Base-by-base conservation (phyloP, 2,797 vertebrate species). In the Linurgus olivaceus region DNA sequence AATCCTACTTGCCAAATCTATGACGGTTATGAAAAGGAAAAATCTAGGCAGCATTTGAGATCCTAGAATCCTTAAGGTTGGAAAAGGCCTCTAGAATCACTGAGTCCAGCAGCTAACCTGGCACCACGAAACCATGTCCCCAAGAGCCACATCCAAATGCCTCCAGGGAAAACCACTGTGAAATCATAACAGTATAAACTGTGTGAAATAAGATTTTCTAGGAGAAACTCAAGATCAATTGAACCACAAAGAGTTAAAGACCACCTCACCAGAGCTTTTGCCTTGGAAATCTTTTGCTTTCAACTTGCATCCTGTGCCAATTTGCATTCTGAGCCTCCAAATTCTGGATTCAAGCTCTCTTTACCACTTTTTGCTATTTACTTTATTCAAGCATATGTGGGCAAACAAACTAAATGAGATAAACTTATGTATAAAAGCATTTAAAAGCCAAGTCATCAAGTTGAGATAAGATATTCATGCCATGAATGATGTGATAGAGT, bases 101-200 rank as follows among this genome's bases (percentile, higher is more conserved):
- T 1, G 40, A 63, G 35, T 31, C 31, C 48, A 55, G 5, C 25
- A 10, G 8, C 38, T 48, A 17, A 37, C 20, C 40, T 35, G 20
- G 25, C 25, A 77, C 17, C 48, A 33, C 16, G 11, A 45, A 52
- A 45, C 2, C 1, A 0, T 9, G 24, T 16, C 8, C 65, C 50
- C 26, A 50, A 23, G 58, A 71, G 40, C 21, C 42, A 55, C 26
- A 10, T 26, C 21, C 31, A 50, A 28, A 42, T 19, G 23, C 50
- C 31, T 44, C 31, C 54, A 58, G 29, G 37, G 35, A 44, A 94
- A 82, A 62, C 2, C 25, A 18, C 20, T 31, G 8, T 33, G 15
- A 68, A 72, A 63, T 6, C 4, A 1, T 13, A 58, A 54, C n/a
- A 88, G 47, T 10, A 29, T 11, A 57, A 84, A 57, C 21, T 48